phyloP scores from a whole-genome alignment of 2,113 vertebrate species.

The Silurus asotus region DNA sequence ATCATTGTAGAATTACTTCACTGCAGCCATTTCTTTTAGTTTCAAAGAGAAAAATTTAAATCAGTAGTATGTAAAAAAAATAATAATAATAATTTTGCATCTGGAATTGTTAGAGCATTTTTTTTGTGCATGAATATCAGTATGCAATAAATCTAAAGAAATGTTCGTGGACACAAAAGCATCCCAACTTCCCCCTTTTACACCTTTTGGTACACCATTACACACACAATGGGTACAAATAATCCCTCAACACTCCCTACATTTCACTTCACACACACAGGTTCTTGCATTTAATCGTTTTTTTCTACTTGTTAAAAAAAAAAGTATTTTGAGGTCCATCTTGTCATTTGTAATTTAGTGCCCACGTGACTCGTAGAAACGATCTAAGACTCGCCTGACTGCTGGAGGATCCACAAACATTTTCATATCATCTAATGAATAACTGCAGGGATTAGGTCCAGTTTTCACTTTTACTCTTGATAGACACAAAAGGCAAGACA shows the following conservation, averaged over 20 bases:
- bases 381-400: background rate
- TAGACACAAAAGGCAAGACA: background rate
- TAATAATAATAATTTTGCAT: conserved; percentile 41
- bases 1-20: background rate
- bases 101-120: background rate
- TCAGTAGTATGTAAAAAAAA: conserved; percentile 61
- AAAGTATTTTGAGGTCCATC: background rate
- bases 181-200: background rate
- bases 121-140: background rate
- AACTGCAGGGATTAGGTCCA: background rate
- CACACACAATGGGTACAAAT: background rate
- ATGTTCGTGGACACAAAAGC: conserved; percentile 41
- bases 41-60: conserved; percentile 50
- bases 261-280: background rate
- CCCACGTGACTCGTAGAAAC: background rate
- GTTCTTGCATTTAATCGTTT: background rate
- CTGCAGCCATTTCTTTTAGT: conserved; percentile 8
- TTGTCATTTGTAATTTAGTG: background rate
- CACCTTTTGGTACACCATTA: background rate
- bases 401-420: background rate
- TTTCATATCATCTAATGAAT: background rate
- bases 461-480: background rate
- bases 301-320: background rate
- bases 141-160: conserved; percentile 51
- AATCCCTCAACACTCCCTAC: background rate